Evolutionary conservation across 1,140 invertebrate species (phyloP), one percentile per base, ranked within the genome.

Genomic region (Bombyx mandarina): DNA sequence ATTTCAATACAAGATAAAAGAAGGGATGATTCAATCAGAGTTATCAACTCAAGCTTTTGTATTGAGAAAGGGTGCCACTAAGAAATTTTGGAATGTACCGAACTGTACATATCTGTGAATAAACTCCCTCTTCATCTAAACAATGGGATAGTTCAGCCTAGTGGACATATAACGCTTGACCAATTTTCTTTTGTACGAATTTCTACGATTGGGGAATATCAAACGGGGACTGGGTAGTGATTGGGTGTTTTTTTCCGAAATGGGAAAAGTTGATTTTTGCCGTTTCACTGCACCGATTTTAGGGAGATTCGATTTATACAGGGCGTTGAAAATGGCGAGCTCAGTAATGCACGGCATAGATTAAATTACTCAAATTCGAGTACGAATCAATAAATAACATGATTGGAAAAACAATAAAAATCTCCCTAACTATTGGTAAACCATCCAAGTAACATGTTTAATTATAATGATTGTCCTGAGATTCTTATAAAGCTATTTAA

Each of bases 111-210:
- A 75, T 77, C 68, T 69, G 63, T 69, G 66, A 71, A 68, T 71
- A 75, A 71, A 69, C 60, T 56, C 66, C 69, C 69, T 56, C 57
- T 73, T 69, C 70, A 72, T 63, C 68, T 77, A 76, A 77, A 86
- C 82, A 86, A 86, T 83, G 59, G 74, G 63, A 66, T 65, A 70
- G 65, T 70, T 73, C 77, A 79, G 67, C 70, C 69, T 84, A 79
- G 69, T 82, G 76, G 76, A 75, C 80, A 77, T 78, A 72, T 79
- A 80, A 83, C 79, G 82, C 76, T 82, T 84, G 74, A 84, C 81
- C 81, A 84, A 82, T 82, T 86, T 81, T 77, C 81, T 82, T 86
- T 86, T 86, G 80, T 86, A 66, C 65, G 65, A 77, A 77, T 73
- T 71, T 65, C 75, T 79, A 77, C 79, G 76, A 81, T 75, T 73